Evolutionary conservation across 1,140 invertebrate species (phyloP), one percentile per base, ranked within the genome.

Genomic region (Nasonia vitripennis): DNA sequence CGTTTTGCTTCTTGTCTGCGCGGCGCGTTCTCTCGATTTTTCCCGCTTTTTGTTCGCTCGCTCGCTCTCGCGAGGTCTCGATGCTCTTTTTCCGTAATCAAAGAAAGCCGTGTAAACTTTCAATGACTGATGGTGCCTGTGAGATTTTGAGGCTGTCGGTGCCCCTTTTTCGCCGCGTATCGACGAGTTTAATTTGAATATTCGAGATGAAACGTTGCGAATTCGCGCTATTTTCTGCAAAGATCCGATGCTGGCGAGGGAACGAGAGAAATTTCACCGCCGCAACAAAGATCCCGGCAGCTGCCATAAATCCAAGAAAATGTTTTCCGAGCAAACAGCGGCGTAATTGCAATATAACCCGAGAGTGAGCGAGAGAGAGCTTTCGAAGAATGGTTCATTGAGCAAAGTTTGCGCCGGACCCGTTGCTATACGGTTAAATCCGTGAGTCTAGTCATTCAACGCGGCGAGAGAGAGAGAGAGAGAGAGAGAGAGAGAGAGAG

Each of bases 41-140:
- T 51, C 37, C 85, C 77, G 75, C 81, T 77, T 85, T 82, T 86
- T 68, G 6, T 71, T 78, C 74, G 37, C 51, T 55, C 27, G 27
- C 51, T 71, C n/a, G 9, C 45, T 78, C 17, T 45, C 11, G 2
- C 23, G 27, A 1, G 14, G 14, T 51, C 55, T 62, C 51, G 23
- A 68, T 84, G 37, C 75, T 84, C 55, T 68, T 84, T 48, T 20
- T 70, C 68, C 23, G 7, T 84, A 71, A 78, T 78, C n/a, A 70
- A 78, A 70, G 34, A 31, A 27, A 51, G 67, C 27, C 74, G 12
- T 51, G 55, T 84, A 78, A 77, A n/a, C 80, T 34, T 81, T 81
- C 70, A 73, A 31, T 73, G n/a, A 11, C 34, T 41, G 17, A 5
- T 10, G 74, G 12, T 17, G 31, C 17, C 70, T 11, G 14, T 37